Base-by-base conservation (phyloP, 2,888 invertebrate genomes). In the Cacoxenus indagator region DNA sequence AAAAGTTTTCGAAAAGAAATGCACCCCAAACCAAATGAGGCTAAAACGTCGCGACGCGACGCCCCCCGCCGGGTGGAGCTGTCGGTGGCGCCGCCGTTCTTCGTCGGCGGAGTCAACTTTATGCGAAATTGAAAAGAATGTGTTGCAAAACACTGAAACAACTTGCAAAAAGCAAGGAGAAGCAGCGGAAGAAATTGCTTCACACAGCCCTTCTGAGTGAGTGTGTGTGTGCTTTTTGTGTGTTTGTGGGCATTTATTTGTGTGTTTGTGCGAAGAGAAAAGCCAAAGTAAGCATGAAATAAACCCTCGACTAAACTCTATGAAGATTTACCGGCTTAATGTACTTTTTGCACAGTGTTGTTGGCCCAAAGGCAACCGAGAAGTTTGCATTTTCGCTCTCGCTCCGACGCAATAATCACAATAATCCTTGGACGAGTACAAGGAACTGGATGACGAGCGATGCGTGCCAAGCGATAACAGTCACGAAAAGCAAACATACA, bases 301-400 rank as follows among this genome's bases (percentile, higher is more conserved):
- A 81, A 81, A 81, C 82, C 80, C 80, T 75, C 80, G 70, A 73
- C 74, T 74, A 65, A 77, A 68, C 78, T 78, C 81, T 76, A 83
- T 76, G 80, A 81, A 83, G 81, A 82, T 81, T 81, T 83, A 81
- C 83, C 81, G 83, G 81, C 81, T 81, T 78, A 83, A 78, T 80
- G 82, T 81, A 77, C 73, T 71, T 62, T 75, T 66, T n/a, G n/a
- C n/a, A n/a, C 37, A 37, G 37, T 37, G 37, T 37, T 37, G 14
- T n/a, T n/a, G n/a, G n/a, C 9, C 9, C 37, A 37, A 37, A 11
- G 37, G 4, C 37, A 37, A 14, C 2, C 57, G 57, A 26, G 57
- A n/a, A 8, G 14, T 4, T 54, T 54, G n/a, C n/a, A n/a, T n/a
- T 22, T 14, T 26, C 24, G 54, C 26, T 54, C 26, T 17, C 48